These are phyloP conservation scores for Pteria penguin DNA, from an alignment of 2,888 invertebrate genomes.

Conservation along the genomic window DNA sequence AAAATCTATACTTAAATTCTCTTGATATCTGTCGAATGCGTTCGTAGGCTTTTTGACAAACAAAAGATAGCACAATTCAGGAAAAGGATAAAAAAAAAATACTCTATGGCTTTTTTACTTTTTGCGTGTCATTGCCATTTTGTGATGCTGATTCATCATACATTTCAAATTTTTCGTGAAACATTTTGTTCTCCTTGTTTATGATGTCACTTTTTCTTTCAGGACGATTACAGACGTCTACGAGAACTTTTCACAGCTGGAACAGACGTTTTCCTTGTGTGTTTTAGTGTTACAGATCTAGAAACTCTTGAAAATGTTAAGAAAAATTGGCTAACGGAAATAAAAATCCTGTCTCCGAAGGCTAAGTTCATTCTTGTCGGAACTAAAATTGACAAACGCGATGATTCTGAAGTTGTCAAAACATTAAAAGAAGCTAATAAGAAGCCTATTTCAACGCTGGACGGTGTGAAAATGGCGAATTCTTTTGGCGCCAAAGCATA, in stretches of 20 bases:
- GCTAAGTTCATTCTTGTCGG: conserved; percentile 65
- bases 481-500: conserved; percentile 63
- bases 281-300: conserved; percentile 67
- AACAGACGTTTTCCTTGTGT: conserved; percentile 67
- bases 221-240: conserved; percentile 70
- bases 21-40: too few relatives aligned
- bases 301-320: conserved; percentile 62
- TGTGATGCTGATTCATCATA: too few relatives aligned
- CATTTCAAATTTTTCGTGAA: too few relatives aligned
- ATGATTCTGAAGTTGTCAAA: conserved; percentile 42
- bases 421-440: conserved; percentile 45
- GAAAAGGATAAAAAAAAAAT: too few relatives aligned
- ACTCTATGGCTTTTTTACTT: too few relatives aligned
- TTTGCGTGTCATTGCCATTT: too few relatives aligned
- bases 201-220: conserved; percentile 31
- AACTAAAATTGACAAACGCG: conserved; percentile 62
- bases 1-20: too few relatives aligned
- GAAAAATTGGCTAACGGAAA: conserved; percentile 67
- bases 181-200: background rate
- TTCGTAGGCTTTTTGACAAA: too few relatives aligned
- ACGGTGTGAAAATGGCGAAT: conserved; percentile 63
- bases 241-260: conserved; percentile 63
- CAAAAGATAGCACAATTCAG: too few relatives aligned
- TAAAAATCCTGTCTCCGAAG: conserved; percentile 50
- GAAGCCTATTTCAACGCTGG: conserved; percentile 49